These are phyloP conservation scores for Aphidoletes aphidimyza DNA, from an alignment of 2,888 invertebrate genomes.

Conservation along the genomic window DNA sequence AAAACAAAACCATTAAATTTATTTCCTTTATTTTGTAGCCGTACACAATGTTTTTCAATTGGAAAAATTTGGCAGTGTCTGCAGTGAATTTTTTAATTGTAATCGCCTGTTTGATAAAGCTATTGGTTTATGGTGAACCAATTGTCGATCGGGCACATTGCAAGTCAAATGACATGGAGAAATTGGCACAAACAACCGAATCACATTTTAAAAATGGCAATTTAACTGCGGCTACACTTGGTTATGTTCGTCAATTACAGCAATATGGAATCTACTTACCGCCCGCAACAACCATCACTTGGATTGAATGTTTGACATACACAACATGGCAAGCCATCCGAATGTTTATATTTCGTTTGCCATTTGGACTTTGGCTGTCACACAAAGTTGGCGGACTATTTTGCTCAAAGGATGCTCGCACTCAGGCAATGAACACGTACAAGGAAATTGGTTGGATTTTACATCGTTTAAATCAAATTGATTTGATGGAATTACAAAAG, in stretches of 20 bases:
- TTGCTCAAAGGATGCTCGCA: conserved; percentile 61
- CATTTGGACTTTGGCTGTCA: conserved; percentile 83
- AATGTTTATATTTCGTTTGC: conserved; percentile 83
- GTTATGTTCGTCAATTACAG: conserved; percentile 79
- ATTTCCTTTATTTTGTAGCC: background rate
- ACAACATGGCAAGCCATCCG: conserved; percentile 84
- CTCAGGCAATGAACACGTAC: conserved; percentile 67
- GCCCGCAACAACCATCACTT: conserved; percentile 67
- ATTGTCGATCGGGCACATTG: conserved; percentile 82
- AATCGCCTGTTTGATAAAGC: conserved; percentile 79
- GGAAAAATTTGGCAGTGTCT: conserved; percentile 68
- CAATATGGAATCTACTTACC: conserved; percentile 80
- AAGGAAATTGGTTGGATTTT: conserved; percentile 82
- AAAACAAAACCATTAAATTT: background rate
- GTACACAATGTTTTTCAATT: conserved; percentile 50
- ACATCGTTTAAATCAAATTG: conserved; percentile 84
- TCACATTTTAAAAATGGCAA: conserved; percentile 79
- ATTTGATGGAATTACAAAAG: conserved; percentile 69
- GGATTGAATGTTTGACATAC: conserved; percentile 74
- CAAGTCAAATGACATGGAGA: conserved; percentile 83
- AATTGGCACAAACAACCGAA: conserved; percentile 86
- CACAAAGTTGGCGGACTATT: conserved; percentile 76
- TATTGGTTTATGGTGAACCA: conserved; percentile 91
- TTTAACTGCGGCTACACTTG: conserved; percentile 74
- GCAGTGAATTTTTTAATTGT: conserved; percentile 77